Evolutionary conservation across 1,140 invertebrate genomes (phyloP), one percentile per base, ranked within the genome.

Genomic region (Choristoneura fumiferana): DNA sequence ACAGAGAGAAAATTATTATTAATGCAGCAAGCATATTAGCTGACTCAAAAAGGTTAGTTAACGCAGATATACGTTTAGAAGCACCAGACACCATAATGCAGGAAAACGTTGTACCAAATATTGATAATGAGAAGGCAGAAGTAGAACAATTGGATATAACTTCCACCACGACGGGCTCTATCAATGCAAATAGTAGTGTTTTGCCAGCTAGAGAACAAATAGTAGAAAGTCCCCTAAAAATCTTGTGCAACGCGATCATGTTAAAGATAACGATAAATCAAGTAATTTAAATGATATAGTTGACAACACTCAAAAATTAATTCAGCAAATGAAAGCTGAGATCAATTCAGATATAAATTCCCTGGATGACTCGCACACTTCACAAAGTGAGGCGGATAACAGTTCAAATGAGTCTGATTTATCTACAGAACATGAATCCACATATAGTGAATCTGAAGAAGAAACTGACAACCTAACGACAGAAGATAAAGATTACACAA

Each of bases 281-380:
- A 90, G 87, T 59, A 91, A 92, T 68, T 78, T 92, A 1, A 91
- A 81, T 53, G 90, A 91, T 60, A 85, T 92, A 29, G 91, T 92
- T 2, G 89, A 91, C 55, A 91, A 91, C 45, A 92, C 92, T 8
- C 91, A 92, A 71, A 87, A 87, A 34, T 62, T 92, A 57, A 92
- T 92, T 43, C 91, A 92, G 60, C 91, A 92, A 84, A 92, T 92
- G 91, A 91, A 90, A 73, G 90, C 91, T 60, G 91, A 92, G 86
- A 92, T 92, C 58, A 90, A 91, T 67, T 90, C 90, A 54, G 91
- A 92, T 74, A 92, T 92, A 52, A 90, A 90, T 63, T 91, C 90
- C 61, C 78, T 82, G 54, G 84, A 88, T 56, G 87, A 87, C 62
- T 82, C 88, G 65, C 80, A 81, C 39, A 70, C 76, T 13, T 84